These are phyloP conservation scores for Euura lappo DNA, from an alignment of 1,140 invertebrate genomes.

Conservation along the genomic window DNA sequence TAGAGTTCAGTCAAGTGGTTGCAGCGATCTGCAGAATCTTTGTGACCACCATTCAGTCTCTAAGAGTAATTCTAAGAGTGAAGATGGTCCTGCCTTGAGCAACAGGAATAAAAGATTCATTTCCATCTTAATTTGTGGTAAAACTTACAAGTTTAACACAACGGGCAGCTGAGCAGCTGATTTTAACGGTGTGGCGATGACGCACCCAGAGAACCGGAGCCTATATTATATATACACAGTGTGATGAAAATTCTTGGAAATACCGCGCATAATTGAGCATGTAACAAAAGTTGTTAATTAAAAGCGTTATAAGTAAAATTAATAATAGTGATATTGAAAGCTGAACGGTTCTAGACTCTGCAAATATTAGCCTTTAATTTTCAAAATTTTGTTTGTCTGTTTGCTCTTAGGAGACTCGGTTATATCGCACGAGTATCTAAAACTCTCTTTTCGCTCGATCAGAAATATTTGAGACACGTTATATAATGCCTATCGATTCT, in stretches of 20 bases:
- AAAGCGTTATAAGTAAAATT: too few species aligned
- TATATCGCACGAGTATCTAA: background rate
- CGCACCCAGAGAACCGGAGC: background rate
- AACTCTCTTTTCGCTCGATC: background rate
- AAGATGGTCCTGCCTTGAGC: too few species aligned
- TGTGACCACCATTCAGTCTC: too few species aligned
- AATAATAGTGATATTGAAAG: too few species aligned
- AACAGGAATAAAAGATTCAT: too few species aligned
- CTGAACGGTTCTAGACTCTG: background rate
- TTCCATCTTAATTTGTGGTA: too few species aligned
- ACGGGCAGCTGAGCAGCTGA: background rate
- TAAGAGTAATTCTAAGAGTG: too few species aligned
- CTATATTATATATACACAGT: background rate
- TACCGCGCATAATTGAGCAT: background rate
- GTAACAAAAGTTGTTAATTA: background rate
- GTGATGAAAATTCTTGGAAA: background rate
- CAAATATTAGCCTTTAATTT: constrained; percentile 6
- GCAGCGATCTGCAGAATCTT: too few species aligned
- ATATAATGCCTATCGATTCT: background rate
- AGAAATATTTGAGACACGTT: background rate
- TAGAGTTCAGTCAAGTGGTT: too few species aligned
- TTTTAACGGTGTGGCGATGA: background rate
- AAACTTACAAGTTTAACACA: background rate
- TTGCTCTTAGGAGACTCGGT: background rate
- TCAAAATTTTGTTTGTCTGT: background rate